Percentiles rank a stretch among this genome's conserved stretches.
Evolutionary conservation across 2,797 vertebrate genomes (phyloP).

Genomic region (Hippocampus kuda): DNA sequence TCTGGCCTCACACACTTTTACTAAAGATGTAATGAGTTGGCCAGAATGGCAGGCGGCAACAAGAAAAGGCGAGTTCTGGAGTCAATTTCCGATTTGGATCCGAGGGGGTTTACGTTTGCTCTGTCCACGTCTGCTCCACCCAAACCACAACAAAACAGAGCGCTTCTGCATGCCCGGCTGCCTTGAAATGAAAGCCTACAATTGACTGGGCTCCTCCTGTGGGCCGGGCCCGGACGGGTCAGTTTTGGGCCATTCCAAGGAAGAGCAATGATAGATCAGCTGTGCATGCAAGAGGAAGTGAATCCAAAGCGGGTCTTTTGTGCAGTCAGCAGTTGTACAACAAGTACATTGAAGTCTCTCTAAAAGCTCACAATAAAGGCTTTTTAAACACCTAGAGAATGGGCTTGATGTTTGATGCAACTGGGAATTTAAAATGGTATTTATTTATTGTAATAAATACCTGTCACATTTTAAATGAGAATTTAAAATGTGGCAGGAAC

Average conservation of each 20-base stretch:
- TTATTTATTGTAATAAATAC: too few species aligned
- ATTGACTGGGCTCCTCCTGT: slow-evolving; percentile 43
- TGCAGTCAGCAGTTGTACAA: slow-evolving; percentile 53
- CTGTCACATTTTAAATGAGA: too few species aligned
- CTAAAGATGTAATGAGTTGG: slow-evolving; percentile 15
- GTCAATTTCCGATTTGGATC: slow-evolving; percentile 47
- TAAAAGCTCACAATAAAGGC: slow-evolving; percentile 36
- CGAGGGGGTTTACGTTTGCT: slow-evolving; percentile 35
- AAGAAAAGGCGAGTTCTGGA: slow-evolving; percentile 8
- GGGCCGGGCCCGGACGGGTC: slow-evolving; percentile 21
- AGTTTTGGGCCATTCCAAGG: slow-evolving; percentile 41
- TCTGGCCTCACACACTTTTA: slow-evolving; percentile 11
- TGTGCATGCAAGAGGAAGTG: slow-evolving; percentile 33
- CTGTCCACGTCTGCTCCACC: slow-evolving; percentile 33
- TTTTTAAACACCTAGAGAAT: slow-evolving; percentile 23
- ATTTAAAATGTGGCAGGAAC: slow-evolving; percentile 19
- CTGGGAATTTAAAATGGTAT: slow-evolving; percentile 21
- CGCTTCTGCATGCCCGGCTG: slow-evolving; percentile 25
- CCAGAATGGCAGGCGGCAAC: slow-evolving; percentile 6
- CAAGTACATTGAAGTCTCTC: slow-evolving; percentile 35
- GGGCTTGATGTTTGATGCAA: slow-evolving; percentile 9
- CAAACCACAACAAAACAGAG: slow-evolving; percentile 42
- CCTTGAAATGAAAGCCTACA: slow-evolving; percentile 46
- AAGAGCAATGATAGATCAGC: slow-evolving; percentile 42
- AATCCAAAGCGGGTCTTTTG: slow-evolving; percentile 55